A percentile compares a stretch with the other conserved stretches of the same genome.
These are phyloP conservation scores for Digitonthophagus gazella DNA, from an alignment of 2,888 invertebrate genomes.

Conservation along the genomic window DNA sequence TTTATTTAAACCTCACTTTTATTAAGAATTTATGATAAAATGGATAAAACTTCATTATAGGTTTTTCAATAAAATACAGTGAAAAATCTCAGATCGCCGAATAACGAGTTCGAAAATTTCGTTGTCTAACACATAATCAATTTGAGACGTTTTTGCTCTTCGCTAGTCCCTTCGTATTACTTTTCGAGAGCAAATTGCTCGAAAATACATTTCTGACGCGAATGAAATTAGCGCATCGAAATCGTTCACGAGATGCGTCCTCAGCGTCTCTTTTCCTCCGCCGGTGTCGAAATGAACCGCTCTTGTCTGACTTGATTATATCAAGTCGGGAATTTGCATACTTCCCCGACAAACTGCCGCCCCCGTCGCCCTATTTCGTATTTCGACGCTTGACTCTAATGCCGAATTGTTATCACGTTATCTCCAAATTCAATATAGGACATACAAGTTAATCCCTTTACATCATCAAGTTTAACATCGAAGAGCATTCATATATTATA, in stretches of 20 bases:
- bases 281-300: not conserved
- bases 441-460: not conserved
- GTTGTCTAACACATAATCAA: not conserved
- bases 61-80: no score
- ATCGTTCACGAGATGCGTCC: not conserved
- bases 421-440: not conserved
- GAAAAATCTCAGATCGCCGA: not conserved
- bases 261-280: not conserved
- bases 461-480: not conserved
- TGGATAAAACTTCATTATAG: no score
- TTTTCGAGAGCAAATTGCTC: not conserved
- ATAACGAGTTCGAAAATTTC: not conserved
- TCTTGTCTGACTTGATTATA: not conserved
- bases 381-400: not conserved
- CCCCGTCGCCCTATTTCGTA: not conserved
- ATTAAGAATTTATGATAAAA: no score
- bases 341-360: not conserved
- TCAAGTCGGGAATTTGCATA: not conserved
- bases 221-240: not conserved
- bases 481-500: not conserved
- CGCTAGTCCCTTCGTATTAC: no score
- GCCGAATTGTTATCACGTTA: not conserved
- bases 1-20: no score
- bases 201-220: not conserved
- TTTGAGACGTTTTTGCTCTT: not conserved